phyloP scores from a whole-genome alignment of 2,888 invertebrate species.

The Drosophila bunnanda region DNA sequence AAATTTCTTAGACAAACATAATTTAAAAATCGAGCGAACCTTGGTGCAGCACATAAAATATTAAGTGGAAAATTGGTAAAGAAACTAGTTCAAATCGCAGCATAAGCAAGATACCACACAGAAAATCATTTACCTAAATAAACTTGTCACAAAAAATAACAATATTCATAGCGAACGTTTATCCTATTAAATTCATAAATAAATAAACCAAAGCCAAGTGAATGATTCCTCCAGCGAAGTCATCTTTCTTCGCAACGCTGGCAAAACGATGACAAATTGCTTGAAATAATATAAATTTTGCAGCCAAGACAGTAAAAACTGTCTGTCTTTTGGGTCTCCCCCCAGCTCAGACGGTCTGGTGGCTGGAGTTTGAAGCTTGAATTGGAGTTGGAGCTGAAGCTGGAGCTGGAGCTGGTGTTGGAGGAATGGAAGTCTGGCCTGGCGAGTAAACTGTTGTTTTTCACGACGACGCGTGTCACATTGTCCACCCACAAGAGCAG shows the following conservation, averaged over 20 bases:
- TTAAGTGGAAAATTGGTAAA: constrained; percentile 72
- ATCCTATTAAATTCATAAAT: constrained; percentile 19
- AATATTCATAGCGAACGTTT: background rate
- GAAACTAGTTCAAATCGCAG: constrained; percentile 39
- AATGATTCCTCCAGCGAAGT: constrained; percentile 70
- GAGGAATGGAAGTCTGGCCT: constrained; percentile 56
- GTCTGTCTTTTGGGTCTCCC: constrained; percentile 59
- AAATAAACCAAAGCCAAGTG: constrained; percentile 49
- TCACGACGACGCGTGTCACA: constrained; percentile 82
- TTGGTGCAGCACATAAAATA: background rate
- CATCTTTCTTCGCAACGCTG: constrained; percentile 74
- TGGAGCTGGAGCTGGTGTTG: constrained; percentile 5
- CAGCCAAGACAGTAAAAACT: constrained; percentile 79
- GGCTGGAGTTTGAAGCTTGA: constrained; percentile 14
- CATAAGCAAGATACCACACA: constrained; percentile 13
- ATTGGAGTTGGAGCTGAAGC: constrained; percentile 18
- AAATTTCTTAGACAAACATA: background rate
- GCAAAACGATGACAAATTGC: constrained; percentile 81
- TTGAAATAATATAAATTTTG: constrained; percentile 81
- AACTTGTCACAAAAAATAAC: background rate
- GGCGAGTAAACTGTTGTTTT: constrained; percentile 79
- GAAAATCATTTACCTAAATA: constrained; percentile 32
- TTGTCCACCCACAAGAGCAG: constrained; percentile 79
- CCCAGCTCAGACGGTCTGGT: constrained; percentile 42
- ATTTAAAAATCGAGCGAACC: background rate